A percentile compares a stretch with the other conserved stretches of the same genome.
These are phyloP conservation scores for Rhipidura dahli DNA, from an alignment of 2,113 vertebrate species.

Conservation along the genomic window DNA sequence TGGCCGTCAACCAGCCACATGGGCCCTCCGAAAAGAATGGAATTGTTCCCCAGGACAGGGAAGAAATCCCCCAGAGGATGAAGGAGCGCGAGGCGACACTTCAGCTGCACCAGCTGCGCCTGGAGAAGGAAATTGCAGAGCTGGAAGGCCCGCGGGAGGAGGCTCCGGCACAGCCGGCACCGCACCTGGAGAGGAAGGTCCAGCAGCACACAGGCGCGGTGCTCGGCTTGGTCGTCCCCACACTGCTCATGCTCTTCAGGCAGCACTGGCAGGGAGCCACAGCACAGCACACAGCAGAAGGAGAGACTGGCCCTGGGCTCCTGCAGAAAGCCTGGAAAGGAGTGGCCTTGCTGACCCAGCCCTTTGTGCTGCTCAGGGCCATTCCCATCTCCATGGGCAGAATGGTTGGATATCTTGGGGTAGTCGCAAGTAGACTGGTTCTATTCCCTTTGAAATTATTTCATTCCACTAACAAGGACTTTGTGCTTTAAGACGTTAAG, in stretches of 20 bases:
- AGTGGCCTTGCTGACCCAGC: not conserved
- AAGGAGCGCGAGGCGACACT: rapidly evolving
- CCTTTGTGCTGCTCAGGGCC: not conserved
- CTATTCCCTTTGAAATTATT: not conserved
- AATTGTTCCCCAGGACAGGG: rapidly evolving
- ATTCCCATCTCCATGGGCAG: not conserved
- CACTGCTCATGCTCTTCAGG: rapidly evolving
- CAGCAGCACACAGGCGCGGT: rapidly evolving
- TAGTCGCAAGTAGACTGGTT: not conserved
- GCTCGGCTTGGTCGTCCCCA: not conserved
- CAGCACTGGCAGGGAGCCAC: not conserved
- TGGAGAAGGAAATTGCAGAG: not conserved
- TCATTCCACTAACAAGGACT: not conserved
- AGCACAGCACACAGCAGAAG: not conserved
- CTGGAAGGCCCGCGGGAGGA: not conserved
- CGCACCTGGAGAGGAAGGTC: not conserved
- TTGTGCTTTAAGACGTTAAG: not conserved
- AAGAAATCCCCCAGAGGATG: not conserved
- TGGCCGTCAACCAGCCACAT: rapidly evolving
- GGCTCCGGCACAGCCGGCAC: not conserved
- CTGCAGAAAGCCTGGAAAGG: too few relatives aligned
- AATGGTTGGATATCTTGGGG: not conserved
- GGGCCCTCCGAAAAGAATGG: rapidly evolving
- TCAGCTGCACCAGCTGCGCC: not conserved
- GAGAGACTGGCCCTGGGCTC: rapidly evolving